phyloP scores from a whole-genome alignment of 2,113 vertebrate species.

The Sakesphorus luctuosus region DNA sequence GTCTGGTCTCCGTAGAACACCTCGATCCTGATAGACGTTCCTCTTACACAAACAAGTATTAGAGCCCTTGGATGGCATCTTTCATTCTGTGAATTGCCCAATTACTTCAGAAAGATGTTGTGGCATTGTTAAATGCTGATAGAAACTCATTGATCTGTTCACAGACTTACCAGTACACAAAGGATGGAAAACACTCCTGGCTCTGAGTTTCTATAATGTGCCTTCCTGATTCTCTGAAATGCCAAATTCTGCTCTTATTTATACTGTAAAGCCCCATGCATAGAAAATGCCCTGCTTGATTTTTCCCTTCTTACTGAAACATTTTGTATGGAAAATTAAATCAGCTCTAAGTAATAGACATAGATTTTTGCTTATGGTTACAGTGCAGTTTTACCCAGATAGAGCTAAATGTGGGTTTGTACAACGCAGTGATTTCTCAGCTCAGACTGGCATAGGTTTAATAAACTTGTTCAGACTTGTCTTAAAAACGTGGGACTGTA shows the following conservation, averaged over 20 bases:
- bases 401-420: not conserved
- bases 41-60: not conserved
- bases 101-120: constrained; percentile 30
- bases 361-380: constrained; percentile 28
- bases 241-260: constrained; percentile 13
- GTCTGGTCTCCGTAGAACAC: not conserved
- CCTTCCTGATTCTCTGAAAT: constrained; percentile 26
- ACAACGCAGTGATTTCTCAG: not conserved
- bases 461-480: not conserved
- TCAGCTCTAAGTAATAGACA: not conserved
- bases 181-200: constrained; percentile 19
- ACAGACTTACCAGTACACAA: constrained; percentile 18
- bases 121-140: constrained; percentile 13
- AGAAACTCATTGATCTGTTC: constrained; percentile 42
- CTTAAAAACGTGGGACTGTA: not conserved
- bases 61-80: not conserved
- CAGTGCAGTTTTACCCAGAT: not conserved
- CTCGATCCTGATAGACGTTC: not conserved
- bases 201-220: not conserved
- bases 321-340: not conserved
- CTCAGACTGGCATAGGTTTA: not conserved
- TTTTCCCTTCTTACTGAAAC: not conserved
- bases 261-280: not conserved
- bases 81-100: constrained; percentile 28
- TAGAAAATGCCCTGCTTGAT: not conserved